Conservation (phyloP, 2,113 vertebrate species). For the Brevimyrus niger region DNA sequence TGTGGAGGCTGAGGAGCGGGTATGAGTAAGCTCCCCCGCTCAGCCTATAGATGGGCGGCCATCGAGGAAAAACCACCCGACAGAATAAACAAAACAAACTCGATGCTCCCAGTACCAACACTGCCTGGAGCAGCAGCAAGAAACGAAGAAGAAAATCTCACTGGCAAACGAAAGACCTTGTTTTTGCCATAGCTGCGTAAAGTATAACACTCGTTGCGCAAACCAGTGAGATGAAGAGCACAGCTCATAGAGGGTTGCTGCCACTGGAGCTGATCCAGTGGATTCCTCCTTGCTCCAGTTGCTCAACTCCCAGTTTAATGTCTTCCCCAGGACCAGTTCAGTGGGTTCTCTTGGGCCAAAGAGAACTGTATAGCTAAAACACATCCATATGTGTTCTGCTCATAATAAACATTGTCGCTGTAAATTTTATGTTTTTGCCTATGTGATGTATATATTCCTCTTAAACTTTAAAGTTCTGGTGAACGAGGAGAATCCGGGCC, state of each 20-base stretch:
- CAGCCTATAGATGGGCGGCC: background rate
- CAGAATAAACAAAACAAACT: background rate
- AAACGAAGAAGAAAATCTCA: background rate
- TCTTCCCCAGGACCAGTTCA: background rate
- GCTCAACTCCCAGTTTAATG: background rate
- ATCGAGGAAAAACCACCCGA: background rate
- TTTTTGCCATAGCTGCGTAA: background rate
- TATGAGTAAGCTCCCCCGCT: background rate
- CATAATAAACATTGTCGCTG: background rate
- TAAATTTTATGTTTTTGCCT: background rate
- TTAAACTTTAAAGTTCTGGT: background rate
- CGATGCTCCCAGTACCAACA: background rate
- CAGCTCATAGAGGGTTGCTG: background rate
- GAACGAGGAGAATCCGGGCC: background rate
- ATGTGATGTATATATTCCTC: background rate
- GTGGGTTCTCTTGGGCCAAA: background rate
- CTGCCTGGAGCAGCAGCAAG: background rate
- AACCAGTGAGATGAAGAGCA: background rate
- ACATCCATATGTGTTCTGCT: background rate
- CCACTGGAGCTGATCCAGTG: background rate
- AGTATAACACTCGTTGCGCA: background rate
- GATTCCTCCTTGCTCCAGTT: background rate
- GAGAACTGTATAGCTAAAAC: background rate
- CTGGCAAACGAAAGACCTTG: background rate
- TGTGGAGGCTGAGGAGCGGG: background rate